phyloP scores from a whole-genome alignment of 2,888 invertebrate species.

The Clunio marinus region DNA sequence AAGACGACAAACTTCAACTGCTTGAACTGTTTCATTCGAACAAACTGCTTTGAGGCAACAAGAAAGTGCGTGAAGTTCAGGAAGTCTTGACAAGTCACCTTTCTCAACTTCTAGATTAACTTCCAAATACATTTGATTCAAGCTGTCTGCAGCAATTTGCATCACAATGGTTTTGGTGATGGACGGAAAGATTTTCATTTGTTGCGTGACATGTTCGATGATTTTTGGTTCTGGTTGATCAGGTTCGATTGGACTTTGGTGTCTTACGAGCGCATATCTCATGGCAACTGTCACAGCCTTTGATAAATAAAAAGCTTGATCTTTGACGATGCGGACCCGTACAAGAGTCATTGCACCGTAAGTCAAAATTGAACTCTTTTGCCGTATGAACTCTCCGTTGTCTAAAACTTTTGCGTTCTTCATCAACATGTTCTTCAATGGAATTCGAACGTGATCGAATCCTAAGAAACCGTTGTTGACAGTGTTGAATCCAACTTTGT shows the following conservation, averaged over 20 bases:
- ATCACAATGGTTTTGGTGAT: conserved; percentile 79
- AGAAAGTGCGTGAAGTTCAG: conserved; percentile 33
- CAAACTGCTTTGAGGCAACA: conserved; percentile 36
- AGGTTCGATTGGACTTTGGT: conserved; percentile 81
- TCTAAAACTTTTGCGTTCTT: conserved; percentile 81
- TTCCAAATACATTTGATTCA: conserved; percentile 82
- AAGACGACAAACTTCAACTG: conserved; percentile 24
- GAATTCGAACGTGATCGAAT: conserved; percentile 82
- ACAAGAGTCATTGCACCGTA: conserved; percentile 95
- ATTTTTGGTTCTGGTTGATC: conserved; percentile 54
- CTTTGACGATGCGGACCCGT: conserved; percentile 76
- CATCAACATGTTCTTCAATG: conserved; percentile 89
- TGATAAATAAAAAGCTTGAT: conserved; percentile 69
- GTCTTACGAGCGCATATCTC: conserved; percentile 83
- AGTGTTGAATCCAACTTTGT: conserved; percentile 87
- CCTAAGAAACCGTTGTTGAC: conserved; percentile 92
- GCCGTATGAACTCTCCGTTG: conserved; percentile 85
- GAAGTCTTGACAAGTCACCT: conserved; percentile 61
- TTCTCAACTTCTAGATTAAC: conserved; percentile 74
- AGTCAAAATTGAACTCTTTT: conserved; percentile 76
- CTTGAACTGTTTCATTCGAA: conserved; percentile 8
- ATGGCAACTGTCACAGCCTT: conserved; percentile 86
- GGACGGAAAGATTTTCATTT: conserved; percentile 83
- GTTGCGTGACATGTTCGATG: conserved; percentile 90
- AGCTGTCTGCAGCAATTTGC: conserved; percentile 66